Base-by-base conservation (phyloP, 2,797 vertebrate genomes). In the Sciurus vulgaris region DNA sequence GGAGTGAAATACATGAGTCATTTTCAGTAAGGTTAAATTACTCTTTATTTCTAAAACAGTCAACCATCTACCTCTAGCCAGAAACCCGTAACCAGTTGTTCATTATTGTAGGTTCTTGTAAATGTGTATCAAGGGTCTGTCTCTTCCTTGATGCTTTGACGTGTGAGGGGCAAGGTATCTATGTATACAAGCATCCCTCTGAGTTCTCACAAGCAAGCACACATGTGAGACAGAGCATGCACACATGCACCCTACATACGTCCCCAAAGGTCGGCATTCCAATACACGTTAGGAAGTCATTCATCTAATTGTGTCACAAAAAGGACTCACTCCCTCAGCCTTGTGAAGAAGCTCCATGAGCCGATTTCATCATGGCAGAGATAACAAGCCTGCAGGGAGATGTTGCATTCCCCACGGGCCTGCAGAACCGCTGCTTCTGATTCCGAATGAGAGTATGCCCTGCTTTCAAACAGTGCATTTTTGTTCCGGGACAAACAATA, bases 391-490 rank as follows among this genome's bases (percentile, higher is more conserved):
- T 69, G 10, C 51, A 61, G 63, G 89, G 56, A 87, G 38, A 54
- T 59, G 54, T 56, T n/a, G 24, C 78, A 54, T 94, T 95, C 91
- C 30, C 91, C 54, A 73, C 91, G 81, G 93, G 86, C 93, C 97
- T 97, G 94, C 78, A 93, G 95, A 91, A 97, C 97, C 98, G 97
- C 96, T 98, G 97, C 96, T 98, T 93, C 96, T 93, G 93, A 97
- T 98, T 98, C 97, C 78, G 90, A 96, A 47, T 63, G 78, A 97
- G 95, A 96, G 91, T 72, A 84, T 51, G 77, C 82, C 92, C 92
- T 97, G 96, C 97, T 98, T 97, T 97, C 97, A 97, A 97, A 97
- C 65, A n/a, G 41, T 89, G 56, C 91, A 59, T 96, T 97, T 98
- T 98, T 96, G 84, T 49, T 95, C 97, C 96, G 93, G 94, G 97